Evolutionary conservation across 2,113 vertebrate genomes (phyloP), one percentile per base, ranked within the genome.

Genomic region (Bombycilla garrulus): DNA sequence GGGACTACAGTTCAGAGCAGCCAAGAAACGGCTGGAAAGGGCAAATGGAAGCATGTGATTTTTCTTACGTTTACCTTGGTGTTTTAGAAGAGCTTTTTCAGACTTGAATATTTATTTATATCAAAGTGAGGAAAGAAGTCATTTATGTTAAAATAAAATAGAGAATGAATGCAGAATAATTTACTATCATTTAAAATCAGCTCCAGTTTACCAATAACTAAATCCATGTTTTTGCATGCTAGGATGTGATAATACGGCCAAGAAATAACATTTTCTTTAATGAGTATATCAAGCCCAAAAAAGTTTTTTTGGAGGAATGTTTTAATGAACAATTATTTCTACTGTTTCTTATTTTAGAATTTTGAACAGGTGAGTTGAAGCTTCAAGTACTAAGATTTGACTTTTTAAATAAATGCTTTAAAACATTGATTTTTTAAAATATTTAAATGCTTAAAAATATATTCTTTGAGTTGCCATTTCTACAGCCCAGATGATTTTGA

Each of bases 11-110:
- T 38, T 91, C 45, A 81, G 89, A 88, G 77, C 24, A 73, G 74
- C 67, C 86, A 83, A 94, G 77, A 48, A 93, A 72, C 82, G 90
- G 66, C 64, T 96, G 87, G 70, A 69, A n/a, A n/a, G 79, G 58
- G 79, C 61, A 90, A 90, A n/a, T 71, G 51, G 45, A 94, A 72
- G 16, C 29, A 78, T 74, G 61, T 73, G 67, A 85, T 80, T 60
- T 44, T 60, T 44, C 69, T 88, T 11, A 6, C 91, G 81, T 97
- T 97, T 95, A 26, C 84, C 62, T 91, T 96, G 92, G 90, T 80
- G 19, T 77, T 86, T 87, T 77, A 35, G 56, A 62, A 36, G 73
- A 92, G 40, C 53, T 92, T 83, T 95, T 95, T 88, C 92, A 96
- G 29, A 69, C 67, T 28, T 86, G 38, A 87, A 20, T 47, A 33